A percentile compares a stretch with the other conserved stretches of the same genome.
phyloP scores from a whole-genome alignment of 2,888 invertebrate genomes.

The Dryobota labecula region DNA sequence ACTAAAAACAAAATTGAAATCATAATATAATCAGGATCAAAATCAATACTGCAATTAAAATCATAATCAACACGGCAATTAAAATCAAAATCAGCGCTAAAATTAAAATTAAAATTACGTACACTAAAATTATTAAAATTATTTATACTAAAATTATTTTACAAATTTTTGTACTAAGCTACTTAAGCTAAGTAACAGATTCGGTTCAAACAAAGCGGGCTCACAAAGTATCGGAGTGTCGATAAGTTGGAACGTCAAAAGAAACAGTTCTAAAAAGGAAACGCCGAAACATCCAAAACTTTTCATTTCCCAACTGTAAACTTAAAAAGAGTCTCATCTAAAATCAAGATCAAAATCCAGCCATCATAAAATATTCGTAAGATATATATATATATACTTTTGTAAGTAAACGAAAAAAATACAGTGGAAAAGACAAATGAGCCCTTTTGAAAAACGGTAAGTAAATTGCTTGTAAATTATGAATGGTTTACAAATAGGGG shows the following conservation, averaged over 20 bases:
- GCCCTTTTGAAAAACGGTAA: background rate
- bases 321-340: background rate
- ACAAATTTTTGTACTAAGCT: no score
- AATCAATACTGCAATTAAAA: no score
- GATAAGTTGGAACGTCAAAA: constrained; percentile 6
- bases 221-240: background rate
- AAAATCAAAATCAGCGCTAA: no score
- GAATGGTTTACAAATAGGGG: background rate
- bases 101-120: no score
- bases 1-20: no score
- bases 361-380: background rate
- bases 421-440: background rate
- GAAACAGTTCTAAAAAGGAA: background rate
- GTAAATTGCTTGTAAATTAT: constrained; percentile 6
- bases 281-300: background rate
- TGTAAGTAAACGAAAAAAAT: no score
- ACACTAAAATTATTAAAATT: no score
- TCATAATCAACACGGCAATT: no score
- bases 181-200: background rate
- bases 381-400: no score
- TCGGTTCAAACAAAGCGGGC: background rate
- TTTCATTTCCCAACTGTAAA: background rate
- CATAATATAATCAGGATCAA: no score
- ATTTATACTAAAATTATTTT: no score
- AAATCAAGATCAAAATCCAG: background rate